Conservation (phyloP, 2,797 vertebrate genomes). For the Diglossa cyanea region DNA sequence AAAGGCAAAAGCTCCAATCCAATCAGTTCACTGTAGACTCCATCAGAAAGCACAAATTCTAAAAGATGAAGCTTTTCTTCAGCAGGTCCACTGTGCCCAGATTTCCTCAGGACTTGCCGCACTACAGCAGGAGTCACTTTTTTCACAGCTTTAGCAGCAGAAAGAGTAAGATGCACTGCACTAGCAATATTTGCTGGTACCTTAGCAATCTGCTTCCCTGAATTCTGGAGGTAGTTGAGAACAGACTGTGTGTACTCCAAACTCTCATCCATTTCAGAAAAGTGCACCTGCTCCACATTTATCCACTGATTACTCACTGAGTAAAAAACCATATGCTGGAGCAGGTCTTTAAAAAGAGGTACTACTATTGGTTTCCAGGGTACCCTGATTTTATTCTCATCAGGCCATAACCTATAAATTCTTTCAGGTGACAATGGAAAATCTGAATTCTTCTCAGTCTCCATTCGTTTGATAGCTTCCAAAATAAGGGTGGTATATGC, state of each 20-base stretch:
- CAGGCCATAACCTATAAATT: constrained; percentile 91
- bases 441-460: constrained; percentile 84
- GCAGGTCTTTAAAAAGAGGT: constrained; percentile 87
- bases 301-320: constrained; percentile 87
- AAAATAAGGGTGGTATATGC: constrained; percentile 90
- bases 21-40: constrained; percentile 90
- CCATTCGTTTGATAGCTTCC: constrained; percentile 86
- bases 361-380: constrained; percentile 90
- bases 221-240: constrained; percentile 92
- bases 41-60: constrained; percentile 89
- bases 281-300: constrained; percentile 83
- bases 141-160: constrained; percentile 75
- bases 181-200: constrained; percentile 83
- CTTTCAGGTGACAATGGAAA: constrained; percentile 81
- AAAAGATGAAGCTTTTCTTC: constrained; percentile 88
- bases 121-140: constrained; percentile 88
- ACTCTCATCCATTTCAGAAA: constrained; percentile 87
- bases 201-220: constrained; percentile 89
- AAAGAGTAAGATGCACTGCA: constrained; percentile 74
- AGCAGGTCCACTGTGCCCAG: constrained; percentile 79
- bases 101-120: constrained; percentile 88
- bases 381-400: constrained; percentile 80
- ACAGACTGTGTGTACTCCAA: constrained; percentile 82
- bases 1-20: constrained; percentile 93
- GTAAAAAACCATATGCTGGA: constrained; percentile 87